Base-by-base conservation (phyloP, 2,113 vertebrate species). In the Coturnix japonica region DNA sequence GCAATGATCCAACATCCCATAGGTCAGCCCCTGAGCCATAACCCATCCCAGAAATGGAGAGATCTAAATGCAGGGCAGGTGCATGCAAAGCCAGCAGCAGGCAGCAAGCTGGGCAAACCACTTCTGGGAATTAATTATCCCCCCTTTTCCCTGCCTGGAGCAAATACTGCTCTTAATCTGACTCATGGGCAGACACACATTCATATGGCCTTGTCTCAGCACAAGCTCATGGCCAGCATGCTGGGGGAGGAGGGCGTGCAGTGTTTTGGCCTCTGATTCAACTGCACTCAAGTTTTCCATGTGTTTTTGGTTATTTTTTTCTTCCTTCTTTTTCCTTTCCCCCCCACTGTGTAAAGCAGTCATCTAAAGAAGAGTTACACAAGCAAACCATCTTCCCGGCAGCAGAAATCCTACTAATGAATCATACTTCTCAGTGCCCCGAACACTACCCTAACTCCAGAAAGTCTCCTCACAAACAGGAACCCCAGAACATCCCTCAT, bases 261-360 rank as follows among this genome's bases (percentile, higher is more conserved):
- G 70, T 35, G n/a, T 90, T 90, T 85, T 77, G 79, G 30, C 59
- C 35, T 28, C 1, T 81, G 73, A 81, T 73, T 95, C 76, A 91
- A 39, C 77, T 3, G 5, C 4, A 2, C 37, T 86, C 71, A 61
- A 72, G 25, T 81, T 93, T 91, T 90, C 85, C 90, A 60, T 3
- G 0, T 37, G 1, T 21, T 61, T 82, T 89, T 37, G 37, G 37
- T 37, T 37, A 37, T 37, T 8, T 85, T 67, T 23, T 49, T 49
- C 13, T 49, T n/a, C n/a, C 37, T 37, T 46, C 44, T 9, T 21
- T 23, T 53, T 53, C 14, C 5, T 53, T 53, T 30, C 15, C 51
- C 14, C 51, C 14, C 60, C 49, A 26, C 74, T 77, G 15, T n/a
- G 49, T 63, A 47, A 85, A 92, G 31, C 19, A 9, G 31, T 71